Base-by-base conservation (phyloP, 2,888 invertebrate genomes). In the Lacanobia wlatinum region DNA sequence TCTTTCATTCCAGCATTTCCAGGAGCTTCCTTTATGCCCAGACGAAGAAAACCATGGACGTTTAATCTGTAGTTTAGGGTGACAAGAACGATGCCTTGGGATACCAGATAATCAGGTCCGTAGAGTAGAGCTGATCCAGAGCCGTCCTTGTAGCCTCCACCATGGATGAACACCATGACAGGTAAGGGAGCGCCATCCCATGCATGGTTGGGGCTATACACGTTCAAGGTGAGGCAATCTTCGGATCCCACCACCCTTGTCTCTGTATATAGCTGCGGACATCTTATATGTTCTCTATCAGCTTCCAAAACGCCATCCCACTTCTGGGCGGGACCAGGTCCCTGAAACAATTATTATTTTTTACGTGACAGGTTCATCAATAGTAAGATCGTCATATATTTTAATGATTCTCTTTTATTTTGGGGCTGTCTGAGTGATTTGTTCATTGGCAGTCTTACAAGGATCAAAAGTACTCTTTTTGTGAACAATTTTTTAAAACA, bases 1-100 rank as follows among this genome's bases (percentile, higher is more conserved):
- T 90, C 90, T 77, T 88, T 90, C 46, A 90, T 46, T 0, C 89
- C 90, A 18, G 88, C 89, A 56, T 90, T 90, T 1, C 90, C 90
- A 0, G 90, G 90, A 4, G 88, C 90, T 64, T 88, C 89, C 59
- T 87, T 84, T 16, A 85, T 89, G 7, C 89, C 86, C 0, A 91
- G 71, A 68, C 90, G 89, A 0, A 90, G 63, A 16, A 88, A 90
- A 0, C 91, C 91, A 43, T 82, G 83, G 0, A 87, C 81, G 65
- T 80, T 84, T 8, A 91, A 70, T 77, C 91, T 85, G 50, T 91
- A 91, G 75, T 90, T 91, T 16, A 90, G 68, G 5, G 78, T 76
- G 46, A 76, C 76, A 16, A 76, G 64, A 5, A 76, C 38, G 3
- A 76, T 60, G n/a, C 60, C 78, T 52, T 40, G 34, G 0, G 72